Evolutionary conservation across 2,113 vertebrate species (phyloP).

Genomic region (Rallus limicola): DNA sequence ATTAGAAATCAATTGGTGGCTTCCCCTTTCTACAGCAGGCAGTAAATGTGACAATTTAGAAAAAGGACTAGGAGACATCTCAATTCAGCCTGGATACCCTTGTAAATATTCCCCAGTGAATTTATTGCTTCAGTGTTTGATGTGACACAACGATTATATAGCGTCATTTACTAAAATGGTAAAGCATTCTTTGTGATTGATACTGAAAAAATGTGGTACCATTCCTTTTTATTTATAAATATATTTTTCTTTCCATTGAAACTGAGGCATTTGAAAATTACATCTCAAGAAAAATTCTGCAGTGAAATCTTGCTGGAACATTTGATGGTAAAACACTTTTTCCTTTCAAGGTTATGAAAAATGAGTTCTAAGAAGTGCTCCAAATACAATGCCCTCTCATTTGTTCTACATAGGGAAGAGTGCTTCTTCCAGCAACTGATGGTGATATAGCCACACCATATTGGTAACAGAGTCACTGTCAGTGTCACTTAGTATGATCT

Average conservation of each 20-base stretch:
- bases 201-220: not conserved
- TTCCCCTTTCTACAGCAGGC: slow-evolving; percentile 50
- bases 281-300: not conserved
- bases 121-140: not conserved
- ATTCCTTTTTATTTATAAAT: not conserved
- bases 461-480: not conserved
- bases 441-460: not conserved
- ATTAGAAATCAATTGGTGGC: slow-evolving; percentile 67
- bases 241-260: not conserved
- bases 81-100: slow-evolving; percentile 16
- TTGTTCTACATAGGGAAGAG: not conserved
- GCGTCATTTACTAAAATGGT: slow-evolving; percentile 5
- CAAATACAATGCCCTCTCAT: not conserved
- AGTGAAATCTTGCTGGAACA: not conserved
- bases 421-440: not conserved
- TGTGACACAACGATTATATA: not conserved
- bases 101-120: slow-evolving; percentile 5
- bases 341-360: not conserved
- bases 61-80: slow-evolving; percentile 34
- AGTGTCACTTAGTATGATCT: not conserved
- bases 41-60: slow-evolving; percentile 57
- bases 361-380: not conserved
- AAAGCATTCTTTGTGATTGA: not conserved
- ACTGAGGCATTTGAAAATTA: not conserved
- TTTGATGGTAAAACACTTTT: not conserved